These are phyloP conservation scores for Tenthredo livida DNA, from an alignment of 2,888 invertebrate genomes.

Conservation along the genomic window DNA sequence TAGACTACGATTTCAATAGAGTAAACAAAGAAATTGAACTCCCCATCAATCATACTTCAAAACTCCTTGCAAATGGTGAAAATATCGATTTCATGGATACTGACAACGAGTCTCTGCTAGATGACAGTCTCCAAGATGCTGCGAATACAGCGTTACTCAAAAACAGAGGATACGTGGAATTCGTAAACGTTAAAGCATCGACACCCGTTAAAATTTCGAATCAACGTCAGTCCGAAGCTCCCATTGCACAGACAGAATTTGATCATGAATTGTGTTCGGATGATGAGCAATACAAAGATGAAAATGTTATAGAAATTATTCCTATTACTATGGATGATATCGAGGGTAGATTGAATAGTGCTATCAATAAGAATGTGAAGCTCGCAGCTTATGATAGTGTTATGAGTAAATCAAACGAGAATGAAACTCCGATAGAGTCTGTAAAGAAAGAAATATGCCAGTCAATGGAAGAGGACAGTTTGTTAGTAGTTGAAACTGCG, in stretches of 20 bases:
- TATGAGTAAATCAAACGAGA: slow-evolving; percentile 63
- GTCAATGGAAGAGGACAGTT: slow-evolving; percentile 82
- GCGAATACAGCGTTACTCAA: slow-evolving; percentile 80
- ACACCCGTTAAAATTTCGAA: slow-evolving; percentile 51
- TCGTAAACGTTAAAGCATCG: slow-evolving; percentile 79
- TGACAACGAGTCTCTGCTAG: slow-evolving; percentile 88
- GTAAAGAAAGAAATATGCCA: slow-evolving; percentile 69
- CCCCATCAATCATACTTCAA: slow-evolving; percentile 71
- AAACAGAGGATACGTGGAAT: slow-evolving; percentile 85
- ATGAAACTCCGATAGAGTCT: slow-evolving; percentile 77
- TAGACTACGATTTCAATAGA: slow-evolving; percentile 76
- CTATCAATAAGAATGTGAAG: slow-evolving; percentile 50
- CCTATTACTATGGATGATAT: slow-evolving; percentile 74
- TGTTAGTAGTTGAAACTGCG: slow-evolving; percentile 80
- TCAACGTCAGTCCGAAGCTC: slow-evolving; percentile 62
- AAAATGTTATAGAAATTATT: slow-evolving; percentile 73
- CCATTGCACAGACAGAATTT: slow-evolving; percentile 72
- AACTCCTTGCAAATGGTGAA: slow-evolving; percentile 80
- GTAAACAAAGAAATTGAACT: slow-evolving; percentile 59
- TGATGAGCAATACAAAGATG: slow-evolving; percentile 65
- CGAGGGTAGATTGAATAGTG: slow-evolving; percentile 68
- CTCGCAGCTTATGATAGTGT: neutral
- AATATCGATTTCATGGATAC: slow-evolving; percentile 94
- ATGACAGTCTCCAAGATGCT: slow-evolving; percentile 82
- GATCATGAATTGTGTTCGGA: slow-evolving; percentile 72